Evolutionary conservation across 2,797 vertebrate genomes (phyloP).

Genomic region (Iguana delicatissima): DNA sequence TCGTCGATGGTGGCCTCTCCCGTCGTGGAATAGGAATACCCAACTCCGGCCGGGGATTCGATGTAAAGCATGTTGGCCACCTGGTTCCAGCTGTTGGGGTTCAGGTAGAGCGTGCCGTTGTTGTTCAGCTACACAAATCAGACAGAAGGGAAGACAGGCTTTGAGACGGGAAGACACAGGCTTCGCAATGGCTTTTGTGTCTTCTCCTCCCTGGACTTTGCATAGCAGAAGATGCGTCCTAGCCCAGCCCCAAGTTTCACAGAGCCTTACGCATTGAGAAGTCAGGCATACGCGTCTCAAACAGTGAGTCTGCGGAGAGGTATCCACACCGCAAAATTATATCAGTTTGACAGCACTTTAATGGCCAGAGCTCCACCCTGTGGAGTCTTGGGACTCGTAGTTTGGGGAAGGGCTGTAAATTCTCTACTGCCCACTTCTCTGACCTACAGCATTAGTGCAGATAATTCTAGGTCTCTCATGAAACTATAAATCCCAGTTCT

Average conservation of each 20-base stretch:
- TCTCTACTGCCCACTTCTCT: no score
- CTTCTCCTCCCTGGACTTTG: not conserved
- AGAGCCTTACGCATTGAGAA: not conserved
- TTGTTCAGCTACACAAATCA: conserved; percentile 33
- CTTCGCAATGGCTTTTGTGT: not conserved
- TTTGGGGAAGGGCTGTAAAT: no score
- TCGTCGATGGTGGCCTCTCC: conserved; percentile 52
- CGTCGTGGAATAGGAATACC: conserved; percentile 49
- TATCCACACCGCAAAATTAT: no score
- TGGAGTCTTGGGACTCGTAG: no score
- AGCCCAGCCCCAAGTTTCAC: no score
- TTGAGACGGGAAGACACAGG: not conserved
- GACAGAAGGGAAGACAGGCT: not conserved
- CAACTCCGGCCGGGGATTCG: conserved; percentile 51
- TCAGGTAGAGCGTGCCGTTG: conserved; percentile 54
- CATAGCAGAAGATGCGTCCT: not conserved
- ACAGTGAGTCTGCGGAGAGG: not conserved
- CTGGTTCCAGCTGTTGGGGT: conserved; percentile 63
- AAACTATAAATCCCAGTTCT: no score
- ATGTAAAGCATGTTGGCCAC: conserved; percentile 58
- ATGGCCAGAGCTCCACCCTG: no score
- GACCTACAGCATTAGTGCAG: no score
- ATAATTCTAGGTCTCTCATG: no score
- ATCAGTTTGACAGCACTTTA: no score
- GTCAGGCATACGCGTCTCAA: not conserved